Conservation (phyloP, 2,113 vertebrate genomes). For the Gavia stellata region DNA sequence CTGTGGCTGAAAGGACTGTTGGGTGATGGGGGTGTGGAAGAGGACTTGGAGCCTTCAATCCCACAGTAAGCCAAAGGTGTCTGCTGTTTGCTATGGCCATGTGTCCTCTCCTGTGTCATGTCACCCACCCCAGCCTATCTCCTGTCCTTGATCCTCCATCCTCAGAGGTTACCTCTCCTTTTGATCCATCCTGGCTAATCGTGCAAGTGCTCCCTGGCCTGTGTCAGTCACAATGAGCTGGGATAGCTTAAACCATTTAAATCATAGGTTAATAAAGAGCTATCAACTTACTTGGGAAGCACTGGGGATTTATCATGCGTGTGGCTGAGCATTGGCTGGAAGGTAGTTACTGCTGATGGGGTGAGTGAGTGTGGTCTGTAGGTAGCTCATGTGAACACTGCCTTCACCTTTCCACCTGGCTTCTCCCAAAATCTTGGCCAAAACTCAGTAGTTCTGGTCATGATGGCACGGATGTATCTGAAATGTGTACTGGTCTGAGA, state of each 20-base stretch:
- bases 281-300: not conserved
- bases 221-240: not conserved
- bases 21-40: not conserved
- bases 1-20: not conserved
- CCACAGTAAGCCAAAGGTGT: not conserved
- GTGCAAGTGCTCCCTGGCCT: not conserved
- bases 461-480: not conserved
- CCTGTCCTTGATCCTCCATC: not conserved
- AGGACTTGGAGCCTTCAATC: not conserved
- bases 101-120: not conserved
- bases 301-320: rapidly evolving
- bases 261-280: not conserved
- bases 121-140: not conserved
- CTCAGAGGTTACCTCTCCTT: not conserved
- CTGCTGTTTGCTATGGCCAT: not conserved
- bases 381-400: rapidly evolving
- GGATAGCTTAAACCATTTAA: not conserved
- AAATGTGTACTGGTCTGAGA: rapidly evolving
- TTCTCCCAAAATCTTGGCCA: not conserved
- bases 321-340: not conserved
- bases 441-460: not conserved
- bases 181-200: not conserved
- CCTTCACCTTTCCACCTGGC: not conserved
- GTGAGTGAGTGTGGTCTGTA: not conserved
- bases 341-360: not conserved